Percentiles rank a stretch among this genome's conserved stretches.
These are phyloP conservation scores for Agrotis ipsilon DNA, from an alignment of 2,888 invertebrate genomes.

Conservation along the genomic window DNA sequence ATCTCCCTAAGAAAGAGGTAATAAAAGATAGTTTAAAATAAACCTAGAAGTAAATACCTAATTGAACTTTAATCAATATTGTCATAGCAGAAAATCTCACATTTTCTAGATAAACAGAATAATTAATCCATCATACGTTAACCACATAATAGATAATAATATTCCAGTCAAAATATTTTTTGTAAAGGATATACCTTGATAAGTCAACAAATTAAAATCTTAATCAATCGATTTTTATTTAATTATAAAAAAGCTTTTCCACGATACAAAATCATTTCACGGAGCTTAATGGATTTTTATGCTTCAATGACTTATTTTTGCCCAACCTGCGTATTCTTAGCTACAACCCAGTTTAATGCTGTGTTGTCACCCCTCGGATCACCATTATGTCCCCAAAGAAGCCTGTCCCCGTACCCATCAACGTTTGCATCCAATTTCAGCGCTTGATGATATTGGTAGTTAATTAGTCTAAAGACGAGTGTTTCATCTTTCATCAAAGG, in stretches of 20 bases:
- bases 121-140: not conserved
- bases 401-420: constrained; percentile 58
- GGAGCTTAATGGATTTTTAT: not conserved
- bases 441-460: constrained; percentile 64
- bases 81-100: too few species aligned
- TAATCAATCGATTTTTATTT: not conserved
- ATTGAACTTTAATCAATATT: too few species aligned
- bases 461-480: constrained; percentile 68
- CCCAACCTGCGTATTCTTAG: constrained; percentile 18
- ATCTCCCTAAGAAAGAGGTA: not conserved
- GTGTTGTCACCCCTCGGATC: constrained; percentile 31
- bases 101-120: not conserved
- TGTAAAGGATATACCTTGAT: not conserved
- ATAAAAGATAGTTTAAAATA: not conserved
- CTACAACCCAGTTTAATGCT: constrained; percentile 45
- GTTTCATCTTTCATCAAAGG: constrained; percentile 62
- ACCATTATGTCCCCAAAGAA: constrained; percentile 66
- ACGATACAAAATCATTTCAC: not conserved
- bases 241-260: not conserved
- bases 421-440: constrained; percentile 62
- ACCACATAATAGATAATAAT: not conserved
- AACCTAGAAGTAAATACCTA: not conserved
- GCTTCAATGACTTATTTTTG: constrained; percentile 6
- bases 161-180: not conserved
- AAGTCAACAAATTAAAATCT: not conserved